Evolutionary conservation across 2,888 invertebrate genomes (phyloP).

Genomic region (Tetragnatha montana): DNA sequence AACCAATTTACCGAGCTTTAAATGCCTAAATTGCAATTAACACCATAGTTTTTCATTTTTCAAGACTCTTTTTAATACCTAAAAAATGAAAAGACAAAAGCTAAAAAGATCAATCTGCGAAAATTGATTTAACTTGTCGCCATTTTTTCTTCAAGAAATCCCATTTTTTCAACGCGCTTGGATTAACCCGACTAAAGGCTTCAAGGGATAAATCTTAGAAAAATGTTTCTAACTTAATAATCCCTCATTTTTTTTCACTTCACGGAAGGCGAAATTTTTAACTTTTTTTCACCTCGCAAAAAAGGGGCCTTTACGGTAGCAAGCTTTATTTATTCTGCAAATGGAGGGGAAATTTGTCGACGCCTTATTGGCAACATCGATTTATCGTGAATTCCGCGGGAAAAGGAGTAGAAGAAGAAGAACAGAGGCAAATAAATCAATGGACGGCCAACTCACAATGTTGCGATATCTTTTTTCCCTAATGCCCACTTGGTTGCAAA

Average conservation of each 20-base stretch:
- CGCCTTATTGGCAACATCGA: slow-evolving; percentile 19
- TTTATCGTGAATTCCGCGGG: background rate
- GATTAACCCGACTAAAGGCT: background rate
- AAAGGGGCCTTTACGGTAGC: background rate
- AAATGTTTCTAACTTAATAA: background rate
- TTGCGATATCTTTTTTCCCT: background rate
- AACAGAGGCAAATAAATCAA: slow-evolving; percentile 9
- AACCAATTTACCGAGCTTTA: slow-evolving; percentile 5
- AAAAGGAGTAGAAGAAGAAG: background rate
- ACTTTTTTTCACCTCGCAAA: background rate
- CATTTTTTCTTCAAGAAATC: slow-evolving; percentile 1
- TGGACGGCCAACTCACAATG: background rate
- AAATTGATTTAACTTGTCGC: background rate
- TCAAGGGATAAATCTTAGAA: background rate
- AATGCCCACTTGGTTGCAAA: slow-evolving; percentile 13
- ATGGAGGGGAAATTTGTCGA: slow-evolving; percentile 8
- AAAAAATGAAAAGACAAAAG: background rate
- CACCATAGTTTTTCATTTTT: background rate
- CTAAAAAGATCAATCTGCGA: background rate
- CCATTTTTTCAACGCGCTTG: background rate
- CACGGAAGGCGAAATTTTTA: background rate
- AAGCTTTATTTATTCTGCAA: slow-evolving; percentile 1
- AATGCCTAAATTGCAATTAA: slow-evolving; percentile 19
- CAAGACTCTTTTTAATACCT: background rate
- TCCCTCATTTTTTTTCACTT: background rate